Evolutionary conservation across 1,140 invertebrate genomes (phyloP).

Genomic region (Bombyx mori): ASM3026992v2 NC_085116.1:3212001-3212500

Average conservation of each 20-base stretch:
- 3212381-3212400: slow-evolving; percentile 82
- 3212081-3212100: slow-evolving; percentile 64
- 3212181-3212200: too few species aligned
- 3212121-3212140: background rate
- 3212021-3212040: slow-evolving; percentile 49
- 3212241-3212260: background rate
- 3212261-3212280: background rate
- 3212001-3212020: slow-evolving; percentile 31
- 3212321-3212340: slow-evolving; percentile 16
- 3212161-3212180: too few species aligned
- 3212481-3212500: too few species aligned
- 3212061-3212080: slow-evolving; percentile 59
- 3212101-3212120: slow-evolving; percentile 31
- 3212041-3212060: slow-evolving; percentile 60
- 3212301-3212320: background rate
- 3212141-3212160: background rate
- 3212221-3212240: too few species aligned
- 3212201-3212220: too few species aligned
- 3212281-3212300: background rate
- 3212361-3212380: slow-evolving; percentile 93
- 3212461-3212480: slow-evolving; percentile 20
- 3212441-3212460: slow-evolving; percentile 49
- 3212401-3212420: slow-evolving; percentile 77
- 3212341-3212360: slow-evolving; percentile 78
- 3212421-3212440: slow-evolving; percentile 67